Conservation (phyloP, 2,888 invertebrate genomes). For the Abrostola tripartita region DNA sequence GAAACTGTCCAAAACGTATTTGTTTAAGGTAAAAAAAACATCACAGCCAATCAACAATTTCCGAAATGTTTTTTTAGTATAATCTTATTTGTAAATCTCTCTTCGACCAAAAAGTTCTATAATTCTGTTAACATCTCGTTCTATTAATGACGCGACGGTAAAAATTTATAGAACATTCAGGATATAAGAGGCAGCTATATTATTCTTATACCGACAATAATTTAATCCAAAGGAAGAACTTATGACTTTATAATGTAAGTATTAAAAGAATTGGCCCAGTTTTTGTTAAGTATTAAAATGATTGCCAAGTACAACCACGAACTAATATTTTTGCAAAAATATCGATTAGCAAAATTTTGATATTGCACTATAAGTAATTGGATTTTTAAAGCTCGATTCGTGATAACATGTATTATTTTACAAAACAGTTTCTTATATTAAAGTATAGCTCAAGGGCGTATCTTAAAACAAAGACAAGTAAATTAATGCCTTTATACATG, state of each 20-base stretch:
- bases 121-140: constrained; percentile 13
- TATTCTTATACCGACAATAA: constrained; percentile 36
- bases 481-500: constrained; percentile 37
- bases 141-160: background rate
- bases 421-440: constrained; percentile 42
- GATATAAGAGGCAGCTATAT: background rate
- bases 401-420: constrained; percentile 51
- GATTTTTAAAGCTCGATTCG: constrained; percentile 59
- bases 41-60: constrained; percentile 58
- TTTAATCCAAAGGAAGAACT: constrained; percentile 40
- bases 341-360: constrained; percentile 42
- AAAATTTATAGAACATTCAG: constrained; percentile 3
- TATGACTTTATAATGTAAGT: constrained; percentile 32
- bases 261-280: constrained; percentile 51
- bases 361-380: constrained; percentile 59
- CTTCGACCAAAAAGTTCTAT: constrained; percentile 5
- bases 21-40: constrained; percentile 42
- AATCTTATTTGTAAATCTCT: constrained; percentile 1
- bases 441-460: constrained; percentile 32
- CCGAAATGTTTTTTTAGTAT: constrained; percentile 36
- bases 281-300: constrained; percentile 38
- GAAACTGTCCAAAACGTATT: constrained; percentile 39
- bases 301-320: constrained; percentile 28
- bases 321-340: constrained; percentile 42
- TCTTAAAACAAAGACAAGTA: constrained; percentile 13